These are phyloP conservation scores for Ephialtes manifestator DNA, from an alignment of 2,888 invertebrate species.

Conservation along the genomic window DNA sequence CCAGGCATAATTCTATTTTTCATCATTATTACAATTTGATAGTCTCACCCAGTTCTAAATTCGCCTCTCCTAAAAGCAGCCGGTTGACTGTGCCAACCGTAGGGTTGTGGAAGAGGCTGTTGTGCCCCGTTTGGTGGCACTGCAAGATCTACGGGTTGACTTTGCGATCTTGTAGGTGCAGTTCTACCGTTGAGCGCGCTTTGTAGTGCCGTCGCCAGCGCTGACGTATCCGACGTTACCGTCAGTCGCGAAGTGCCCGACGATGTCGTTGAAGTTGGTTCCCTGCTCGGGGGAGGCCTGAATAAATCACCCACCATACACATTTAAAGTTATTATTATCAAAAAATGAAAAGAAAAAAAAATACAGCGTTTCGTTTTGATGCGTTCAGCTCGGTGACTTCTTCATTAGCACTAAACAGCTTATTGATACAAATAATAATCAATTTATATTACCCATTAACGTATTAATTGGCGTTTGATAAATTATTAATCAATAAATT, in stretches of 20 bases:
- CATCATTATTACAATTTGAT: neutral
- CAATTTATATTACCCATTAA: neutral
- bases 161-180: slow-evolving; percentile 86
- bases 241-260: slow-evolving; percentile 83
- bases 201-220: slow-evolving; percentile 81
- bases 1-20: no score
- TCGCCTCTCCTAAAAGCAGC: slow-evolving; percentile 83
- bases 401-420: slow-evolving; percentile 57
- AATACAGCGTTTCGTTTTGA: neutral
- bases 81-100: slow-evolving; percentile 84
- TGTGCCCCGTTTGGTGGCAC: slow-evolving; percentile 75
- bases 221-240: slow-evolving; percentile 83
- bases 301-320: slow-evolving; percentile 40
- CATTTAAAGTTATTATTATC: slow-evolving; percentile 11
- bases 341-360: slow-evolving; percentile 6
- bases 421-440: slow-evolving; percentile 1
- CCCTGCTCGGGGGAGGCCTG: slow-evolving; percentile 81
- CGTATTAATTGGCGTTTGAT: neutral
- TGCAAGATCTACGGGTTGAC: slow-evolving; percentile 86
- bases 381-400: slow-evolving; percentile 22
- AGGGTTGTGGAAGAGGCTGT: slow-evolving; percentile 72
- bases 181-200: slow-evolving; percentile 81
- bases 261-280: slow-evolving; percentile 81
- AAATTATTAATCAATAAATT: neutral
- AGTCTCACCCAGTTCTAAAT: slow-evolving; percentile 82